Percentiles rank a stretch among this genome's conserved stretches.
These are phyloP conservation scores for Brienomyrus longianalis DNA, from an alignment of 2,113 vertebrate genomes.

Conservation along the genomic window DNA sequence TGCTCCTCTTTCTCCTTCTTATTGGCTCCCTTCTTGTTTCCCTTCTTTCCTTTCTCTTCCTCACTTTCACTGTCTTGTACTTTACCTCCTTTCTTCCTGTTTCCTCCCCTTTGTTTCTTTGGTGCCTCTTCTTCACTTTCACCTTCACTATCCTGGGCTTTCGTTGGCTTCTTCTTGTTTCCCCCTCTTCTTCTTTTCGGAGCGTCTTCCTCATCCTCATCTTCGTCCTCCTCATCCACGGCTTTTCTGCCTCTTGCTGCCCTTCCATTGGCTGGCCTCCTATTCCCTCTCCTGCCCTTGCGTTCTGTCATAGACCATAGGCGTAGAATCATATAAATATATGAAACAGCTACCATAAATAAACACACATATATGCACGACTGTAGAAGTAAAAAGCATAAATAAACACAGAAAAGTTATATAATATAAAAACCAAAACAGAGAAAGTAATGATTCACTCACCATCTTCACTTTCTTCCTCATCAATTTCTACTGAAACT, in stretches of 20 bases:
- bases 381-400: not conserved
- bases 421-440: not conserved
- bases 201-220: constrained; percentile 56
- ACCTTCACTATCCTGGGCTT: constrained; percentile 42
- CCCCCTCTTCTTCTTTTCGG: constrained; percentile 43
- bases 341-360: not conserved
- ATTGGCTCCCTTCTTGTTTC: constrained; percentile 35
- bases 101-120: constrained; percentile 39
- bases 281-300: constrained; percentile 35
- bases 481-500: constrained; percentile 78
- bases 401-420: not conserved
- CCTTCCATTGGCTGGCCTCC: constrained; percentile 44
- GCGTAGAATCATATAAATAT: not conserved
- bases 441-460: constrained; percentile 24
- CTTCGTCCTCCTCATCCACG: constrained; percentile 43
- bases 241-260: constrained; percentile 44
- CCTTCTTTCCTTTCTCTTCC: constrained; percentile 42
- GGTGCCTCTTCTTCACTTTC: constrained; percentile 51
- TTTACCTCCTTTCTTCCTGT: constrained; percentile 38
- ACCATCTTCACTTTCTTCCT: constrained; percentile 71
- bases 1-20: constrained; percentile 41
- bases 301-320: constrained; percentile 37
- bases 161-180: constrained; percentile 46
- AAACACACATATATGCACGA: not conserved
- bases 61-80: constrained; percentile 42